Evolutionary conservation across 2,888 invertebrate genomes (phyloP).

Genomic region (Pristionchus mayeri): DNA sequence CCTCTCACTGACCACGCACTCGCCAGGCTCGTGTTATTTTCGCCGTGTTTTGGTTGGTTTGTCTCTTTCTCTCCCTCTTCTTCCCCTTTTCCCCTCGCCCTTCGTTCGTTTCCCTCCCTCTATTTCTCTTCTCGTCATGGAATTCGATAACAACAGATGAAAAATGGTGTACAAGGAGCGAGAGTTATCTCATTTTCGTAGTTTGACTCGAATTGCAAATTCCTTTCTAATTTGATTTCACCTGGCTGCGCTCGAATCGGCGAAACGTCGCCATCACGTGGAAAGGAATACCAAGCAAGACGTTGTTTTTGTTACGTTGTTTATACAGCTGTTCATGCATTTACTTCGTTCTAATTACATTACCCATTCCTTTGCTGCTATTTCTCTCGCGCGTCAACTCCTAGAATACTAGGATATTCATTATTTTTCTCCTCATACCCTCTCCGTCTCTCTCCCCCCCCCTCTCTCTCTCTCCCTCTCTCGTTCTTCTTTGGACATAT

Average conservation of each 20-base stretch:
- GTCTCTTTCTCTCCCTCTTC: neutral
- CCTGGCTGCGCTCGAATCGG: neutral
- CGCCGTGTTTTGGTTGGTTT: neutral
- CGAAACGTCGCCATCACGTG: neutral
- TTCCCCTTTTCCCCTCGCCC: neutral
- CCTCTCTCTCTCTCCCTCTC: neutral
- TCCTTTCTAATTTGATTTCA: neutral
- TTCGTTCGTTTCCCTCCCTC: neutral
- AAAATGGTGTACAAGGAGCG: no score
- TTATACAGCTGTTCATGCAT: neutral
- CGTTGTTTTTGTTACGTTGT: neutral
- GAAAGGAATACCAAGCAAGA: neutral
- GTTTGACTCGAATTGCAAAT: neutral
- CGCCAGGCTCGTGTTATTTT: slow-evolving; percentile 13
- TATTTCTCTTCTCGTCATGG: neutral
- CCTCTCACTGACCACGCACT: neutral
- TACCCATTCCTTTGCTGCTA: neutral
- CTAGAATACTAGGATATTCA: neutral
- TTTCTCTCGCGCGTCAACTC: neutral
- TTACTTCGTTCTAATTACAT: neutral
- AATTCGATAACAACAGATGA: neutral
- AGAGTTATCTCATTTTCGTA: neutral
- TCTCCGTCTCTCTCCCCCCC: neutral
- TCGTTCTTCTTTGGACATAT: no score
- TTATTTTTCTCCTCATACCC: no score